Evolutionary conservation across 2,888 invertebrate genomes (phyloP).

Genomic region (Ceriagrion tenellum): DNA sequence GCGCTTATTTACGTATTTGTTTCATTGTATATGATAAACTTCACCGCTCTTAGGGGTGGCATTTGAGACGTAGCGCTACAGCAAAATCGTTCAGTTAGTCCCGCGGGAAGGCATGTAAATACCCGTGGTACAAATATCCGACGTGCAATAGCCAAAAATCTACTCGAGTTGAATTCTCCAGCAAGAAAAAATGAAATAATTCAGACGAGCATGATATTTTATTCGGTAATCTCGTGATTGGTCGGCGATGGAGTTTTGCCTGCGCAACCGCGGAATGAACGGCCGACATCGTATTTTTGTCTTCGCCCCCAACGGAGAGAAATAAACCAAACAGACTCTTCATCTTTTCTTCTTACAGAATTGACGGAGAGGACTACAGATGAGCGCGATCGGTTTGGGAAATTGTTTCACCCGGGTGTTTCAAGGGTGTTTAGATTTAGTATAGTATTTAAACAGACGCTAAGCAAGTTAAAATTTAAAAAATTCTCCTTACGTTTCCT

Average conservation of each 20-base stretch:
- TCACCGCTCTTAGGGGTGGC: too few species aligned
- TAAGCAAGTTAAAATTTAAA: too few species aligned
- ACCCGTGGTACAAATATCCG: too few species aligned
- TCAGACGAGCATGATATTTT: not conserved
- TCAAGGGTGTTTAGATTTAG: too few species aligned
- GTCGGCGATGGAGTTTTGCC: not conserved
- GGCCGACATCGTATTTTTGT: not conserved
- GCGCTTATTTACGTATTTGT: too few species aligned
- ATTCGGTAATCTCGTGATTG: not conserved
- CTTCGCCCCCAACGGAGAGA: not conserved
- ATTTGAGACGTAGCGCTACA: too few species aligned
- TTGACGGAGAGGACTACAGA: not conserved
- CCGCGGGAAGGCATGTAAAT: too few species aligned
- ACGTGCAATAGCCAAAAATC: too few species aligned
- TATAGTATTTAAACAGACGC: too few species aligned
- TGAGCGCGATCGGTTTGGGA: not conserved
- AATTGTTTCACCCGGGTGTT: not conserved
- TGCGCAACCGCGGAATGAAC: not conserved
- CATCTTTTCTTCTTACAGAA: not conserved
- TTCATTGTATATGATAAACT: too few species aligned
- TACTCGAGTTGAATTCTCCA: not conserved
- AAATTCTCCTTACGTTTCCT: too few species aligned
- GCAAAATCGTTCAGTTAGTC: too few species aligned
- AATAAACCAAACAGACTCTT: not conserved
- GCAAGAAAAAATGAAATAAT: not conserved